Evolutionary conservation across 2,113 vertebrate species (phyloP).

Genomic region (Prunella himalayana): DNA sequence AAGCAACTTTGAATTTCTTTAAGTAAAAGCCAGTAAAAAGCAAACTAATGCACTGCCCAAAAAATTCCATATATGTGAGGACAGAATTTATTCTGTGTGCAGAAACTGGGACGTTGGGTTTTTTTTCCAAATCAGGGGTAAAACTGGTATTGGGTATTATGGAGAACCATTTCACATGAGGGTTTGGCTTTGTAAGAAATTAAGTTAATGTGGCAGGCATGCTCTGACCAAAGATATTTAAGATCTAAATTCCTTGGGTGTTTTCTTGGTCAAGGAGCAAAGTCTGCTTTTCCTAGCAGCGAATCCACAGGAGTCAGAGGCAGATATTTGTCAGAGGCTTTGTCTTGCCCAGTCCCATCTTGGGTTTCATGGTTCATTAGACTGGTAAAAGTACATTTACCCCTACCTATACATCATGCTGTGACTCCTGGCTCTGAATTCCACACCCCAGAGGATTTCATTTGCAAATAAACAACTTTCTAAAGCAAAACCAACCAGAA

Average conservation of each 20-base stretch:
- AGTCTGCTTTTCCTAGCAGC: neutral
- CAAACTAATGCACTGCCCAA: neutral
- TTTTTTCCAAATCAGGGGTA: neutral
- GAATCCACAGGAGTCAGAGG: neutral
- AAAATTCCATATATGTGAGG: neutral
- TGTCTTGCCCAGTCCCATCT: neutral
- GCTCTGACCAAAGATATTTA: neutral
- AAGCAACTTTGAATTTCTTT: neutral
- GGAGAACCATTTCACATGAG: neutral
- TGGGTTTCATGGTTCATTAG: neutral
- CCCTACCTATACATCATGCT: neutral
- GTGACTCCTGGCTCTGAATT: neutral
- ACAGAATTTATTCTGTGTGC: neutral
- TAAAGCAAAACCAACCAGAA: neutral
- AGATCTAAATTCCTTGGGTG: neutral
- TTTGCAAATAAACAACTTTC: neutral
- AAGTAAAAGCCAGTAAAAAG: neutral
- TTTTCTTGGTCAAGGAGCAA: neutral
- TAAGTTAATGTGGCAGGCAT: neutral
- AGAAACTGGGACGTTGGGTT: neutral
- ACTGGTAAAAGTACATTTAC: neutral
- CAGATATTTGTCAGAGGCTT: neutral
- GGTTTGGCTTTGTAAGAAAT: neutral
- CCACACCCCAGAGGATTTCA: neutral
- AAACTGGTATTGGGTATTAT: neutral